Conservation (phyloP, 2,797 vertebrate genomes). For the Orientallactaga sibirica region DNA sequence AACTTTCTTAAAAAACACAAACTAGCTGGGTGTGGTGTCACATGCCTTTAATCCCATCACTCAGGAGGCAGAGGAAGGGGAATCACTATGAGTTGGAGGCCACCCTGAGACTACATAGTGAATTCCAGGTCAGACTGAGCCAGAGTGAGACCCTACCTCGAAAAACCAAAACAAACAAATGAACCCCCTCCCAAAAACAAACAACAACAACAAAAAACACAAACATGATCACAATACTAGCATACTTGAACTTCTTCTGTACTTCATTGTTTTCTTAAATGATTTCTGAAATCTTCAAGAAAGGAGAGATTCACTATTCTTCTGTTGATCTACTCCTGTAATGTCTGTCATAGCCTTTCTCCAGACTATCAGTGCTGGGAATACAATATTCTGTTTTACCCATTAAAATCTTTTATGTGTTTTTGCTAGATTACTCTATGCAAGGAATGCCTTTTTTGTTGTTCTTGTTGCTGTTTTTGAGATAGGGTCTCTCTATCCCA, state of each 20-base stretch:
- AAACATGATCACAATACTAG: constrained; percentile 9
- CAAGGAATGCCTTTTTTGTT: neutral
- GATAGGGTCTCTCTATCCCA: too few species aligned
- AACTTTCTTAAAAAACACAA: neutral
- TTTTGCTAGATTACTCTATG: neutral
- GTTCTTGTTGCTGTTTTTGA: too few species aligned
- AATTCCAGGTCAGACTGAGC: too few species aligned
- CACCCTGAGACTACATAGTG: too few species aligned
- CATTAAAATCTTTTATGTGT: neutral
- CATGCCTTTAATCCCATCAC: too few species aligned
- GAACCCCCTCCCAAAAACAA: too few species aligned
- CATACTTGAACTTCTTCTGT: neutral
- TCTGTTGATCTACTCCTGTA: neutral
- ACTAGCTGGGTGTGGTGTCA: too few species aligned
- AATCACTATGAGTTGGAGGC: too few species aligned
- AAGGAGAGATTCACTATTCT: neutral
- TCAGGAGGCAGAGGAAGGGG: too few species aligned
- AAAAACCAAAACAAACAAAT: too few species aligned
- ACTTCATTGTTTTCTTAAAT: constrained; percentile 4
- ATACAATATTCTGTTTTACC: neutral
- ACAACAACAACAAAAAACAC: neutral
- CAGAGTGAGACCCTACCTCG: too few species aligned
- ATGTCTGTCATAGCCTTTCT: neutral
- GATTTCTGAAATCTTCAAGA: neutral
- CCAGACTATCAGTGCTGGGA: neutral